Conservation (phyloP, 64 coral and sea anemone genomes). For the Pocillopora verrucosa region DNA sequence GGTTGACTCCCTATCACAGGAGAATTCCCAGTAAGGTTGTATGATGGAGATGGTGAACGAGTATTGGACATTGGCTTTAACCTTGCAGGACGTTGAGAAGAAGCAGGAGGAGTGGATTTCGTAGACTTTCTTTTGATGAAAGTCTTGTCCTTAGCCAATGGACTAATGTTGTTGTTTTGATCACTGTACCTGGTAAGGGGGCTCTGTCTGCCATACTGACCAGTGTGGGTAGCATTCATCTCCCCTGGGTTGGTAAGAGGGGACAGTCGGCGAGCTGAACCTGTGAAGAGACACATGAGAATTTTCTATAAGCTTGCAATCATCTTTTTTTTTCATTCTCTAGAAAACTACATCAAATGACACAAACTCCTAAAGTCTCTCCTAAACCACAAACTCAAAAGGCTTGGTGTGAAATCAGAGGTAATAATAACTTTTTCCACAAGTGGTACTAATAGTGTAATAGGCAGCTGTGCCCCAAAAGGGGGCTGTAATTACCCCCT, state of each 20-base stretch:
- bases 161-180: constrained; percentile 15
- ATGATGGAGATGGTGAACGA: constrained; percentile 2
- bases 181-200: not conserved
- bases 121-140: constrained; percentile 40
- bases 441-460: no score
- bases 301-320: no score
- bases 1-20: not conserved
- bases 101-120: constrained; percentile 4
- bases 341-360: no score
- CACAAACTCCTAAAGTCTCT: no score
- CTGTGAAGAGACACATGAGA: not conserved
- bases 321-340: no score
- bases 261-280: constrained; percentile 4
- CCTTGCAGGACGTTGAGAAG: constrained; percentile 30
- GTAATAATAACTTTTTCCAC: no score
- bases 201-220: not conserved
- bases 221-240: not conserved
- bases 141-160: constrained; percentile 10
- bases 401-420: no score
- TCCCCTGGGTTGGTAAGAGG: constrained; percentile 22
- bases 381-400: no score
- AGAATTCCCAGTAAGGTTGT: not conserved
- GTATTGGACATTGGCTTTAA: constrained; percentile 43
- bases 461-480: no score
- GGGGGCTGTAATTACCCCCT: no score